Base-by-base conservation (phyloP, 2,113 vertebrate genomes). In the Carettochelys insculpta region DNA sequence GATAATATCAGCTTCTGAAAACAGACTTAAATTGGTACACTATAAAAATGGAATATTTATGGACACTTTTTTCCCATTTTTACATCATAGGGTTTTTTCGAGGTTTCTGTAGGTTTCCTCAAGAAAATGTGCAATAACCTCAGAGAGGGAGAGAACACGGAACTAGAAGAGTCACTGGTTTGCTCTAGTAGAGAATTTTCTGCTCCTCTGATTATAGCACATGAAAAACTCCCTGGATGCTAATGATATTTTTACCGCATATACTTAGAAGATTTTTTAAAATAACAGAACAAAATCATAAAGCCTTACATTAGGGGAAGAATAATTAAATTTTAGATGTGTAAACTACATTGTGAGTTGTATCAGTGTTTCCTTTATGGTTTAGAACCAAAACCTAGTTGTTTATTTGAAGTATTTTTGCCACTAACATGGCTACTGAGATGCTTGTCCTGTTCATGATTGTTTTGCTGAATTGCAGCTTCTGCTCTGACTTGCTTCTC, bases 241-340 rank as follows among this genome's bases (percentile, higher is more conserved):
- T 3, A 14, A 53, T 45, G 13, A 24, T 75, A 90, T 52, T 86
- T 90, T 43, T 52, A 56, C 20, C 52, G 5, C 1, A 1, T 25
- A 3, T 52, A 12, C 29, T 45, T 3, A 77, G 61, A 77, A 3
- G 2, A 45, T 89, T 86, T 0, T 0, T 52, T 78, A 54, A n/a
- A 81, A 48, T 12, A 50, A 50, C 8, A 50, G 14, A 85, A 16
- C 3, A 12, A 83, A 19, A n/a, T 19, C 25, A 6, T 5, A 38
- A 77, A 53, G 17, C 0, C 2, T 10, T 65, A 7, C 38, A 4
- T 83, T 1, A 0, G 16, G n/a, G n/a, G 65, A 24, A 4, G 53
- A 8, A 0, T 11, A 11, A 5, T 27, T 0, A 43, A n/a, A 8
- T 9, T 90, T 5, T 47, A 14, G 68, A 17, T 38, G 0, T 84